phyloP scores from a whole-genome alignment of 1,140 invertebrate species.

The Pogonus chalceus region DNA sequence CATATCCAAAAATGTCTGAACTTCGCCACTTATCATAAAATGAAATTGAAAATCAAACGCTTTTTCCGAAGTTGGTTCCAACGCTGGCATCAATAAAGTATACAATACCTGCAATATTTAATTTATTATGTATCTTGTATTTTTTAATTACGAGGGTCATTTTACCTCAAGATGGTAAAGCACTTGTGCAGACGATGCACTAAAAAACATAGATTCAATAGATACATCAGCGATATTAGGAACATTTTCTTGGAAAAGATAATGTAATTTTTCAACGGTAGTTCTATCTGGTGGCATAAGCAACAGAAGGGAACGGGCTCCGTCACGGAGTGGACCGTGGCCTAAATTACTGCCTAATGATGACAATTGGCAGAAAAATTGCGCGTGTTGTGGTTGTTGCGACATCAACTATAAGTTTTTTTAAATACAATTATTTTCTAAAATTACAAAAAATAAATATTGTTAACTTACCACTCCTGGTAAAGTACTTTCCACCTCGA shows the following conservation, averaged over 20 bases:
- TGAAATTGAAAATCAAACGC: slow-evolving; percentile 80
- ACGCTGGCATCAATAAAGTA: slow-evolving; percentile 82
- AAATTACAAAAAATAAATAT: slow-evolving; percentile 4
- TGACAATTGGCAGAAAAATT: slow-evolving; percentile 85
- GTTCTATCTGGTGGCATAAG: slow-evolving; percentile 79
- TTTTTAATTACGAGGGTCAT: slow-evolving; percentile 2
- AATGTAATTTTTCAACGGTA: slow-evolving; percentile 56
- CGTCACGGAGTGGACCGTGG: slow-evolving; percentile 71
- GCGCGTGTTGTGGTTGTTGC: slow-evolving; percentile 66
- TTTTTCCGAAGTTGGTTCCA: slow-evolving; percentile 70
- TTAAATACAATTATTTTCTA: background rate
- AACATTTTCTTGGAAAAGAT: slow-evolving; percentile 36
- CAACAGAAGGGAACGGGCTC: slow-evolving; percentile 75
- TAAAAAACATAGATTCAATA: slow-evolving; percentile 66
- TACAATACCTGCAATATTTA: slow-evolving; percentile 68
- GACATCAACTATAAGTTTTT: slow-evolving; percentile 43
- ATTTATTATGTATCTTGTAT: slow-evolving; percentile 6
- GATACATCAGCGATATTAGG: slow-evolving; percentile 34
- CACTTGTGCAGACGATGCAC: slow-evolving; percentile 63
- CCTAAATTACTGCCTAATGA: slow-evolving; percentile 75
- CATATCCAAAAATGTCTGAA: slow-evolving; percentile 71
- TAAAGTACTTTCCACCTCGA: slow-evolving; percentile 77
- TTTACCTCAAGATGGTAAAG: slow-evolving; percentile 60
- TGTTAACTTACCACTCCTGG: slow-evolving; percentile 74
- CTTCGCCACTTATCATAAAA: slow-evolving; percentile 79